These are phyloP conservation scores for Himalopsyche phryganea DNA, from an alignment of 1,140 invertebrate species.

Conservation along the genomic window DNA sequence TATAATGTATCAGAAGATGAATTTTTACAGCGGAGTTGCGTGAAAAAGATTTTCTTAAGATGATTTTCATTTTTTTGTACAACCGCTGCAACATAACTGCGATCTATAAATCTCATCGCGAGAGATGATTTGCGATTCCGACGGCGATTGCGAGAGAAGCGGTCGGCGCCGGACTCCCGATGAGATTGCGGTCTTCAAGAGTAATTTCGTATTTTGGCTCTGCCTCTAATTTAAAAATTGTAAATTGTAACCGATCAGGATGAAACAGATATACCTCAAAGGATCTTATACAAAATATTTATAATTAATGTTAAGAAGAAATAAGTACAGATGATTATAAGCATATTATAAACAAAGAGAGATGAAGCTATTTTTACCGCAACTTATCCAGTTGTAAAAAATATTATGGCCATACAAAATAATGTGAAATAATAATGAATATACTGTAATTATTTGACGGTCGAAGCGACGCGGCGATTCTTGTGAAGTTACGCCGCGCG, in stretches of 20 bases:
- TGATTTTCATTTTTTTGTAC: slow-evolving; percentile 3
- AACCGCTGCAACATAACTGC: slow-evolving; percentile 27
- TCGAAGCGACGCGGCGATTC: slow-evolving; percentile 17
- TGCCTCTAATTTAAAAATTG: slow-evolving; percentile 15
- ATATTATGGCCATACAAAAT: background rate
- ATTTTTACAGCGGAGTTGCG: too few species aligned
- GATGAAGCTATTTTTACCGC: slow-evolving; percentile 34
- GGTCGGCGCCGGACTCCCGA: slow-evolving; percentile 15
- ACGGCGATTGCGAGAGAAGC: background rate
- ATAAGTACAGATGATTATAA: slow-evolving; percentile 31
- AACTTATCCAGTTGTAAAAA: slow-evolving; percentile 18
- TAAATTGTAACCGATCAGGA: slow-evolving; percentile 25
- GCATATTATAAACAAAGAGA: slow-evolving; percentile 31
- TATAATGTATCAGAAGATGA: too few species aligned
- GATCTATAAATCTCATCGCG: slow-evolving; percentile 31
- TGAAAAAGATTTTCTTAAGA: too few species aligned
- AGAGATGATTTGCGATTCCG: slow-evolving; percentile 17
- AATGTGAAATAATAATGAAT: slow-evolving; percentile 5
- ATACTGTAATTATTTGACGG: slow-evolving; percentile 15
- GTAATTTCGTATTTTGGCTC: slow-evolving; percentile 21
- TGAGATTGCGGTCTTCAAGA: slow-evolving; percentile 32
- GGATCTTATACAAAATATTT: slow-evolving; percentile 35
- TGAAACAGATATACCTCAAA: slow-evolving; percentile 36
- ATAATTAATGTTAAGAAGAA: slow-evolving; percentile 34
- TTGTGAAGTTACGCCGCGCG: slow-evolving; percentile 19